phyloP scores from a whole-genome alignment of 2,797 vertebrate species.

The Lates japonicus region DNA sequence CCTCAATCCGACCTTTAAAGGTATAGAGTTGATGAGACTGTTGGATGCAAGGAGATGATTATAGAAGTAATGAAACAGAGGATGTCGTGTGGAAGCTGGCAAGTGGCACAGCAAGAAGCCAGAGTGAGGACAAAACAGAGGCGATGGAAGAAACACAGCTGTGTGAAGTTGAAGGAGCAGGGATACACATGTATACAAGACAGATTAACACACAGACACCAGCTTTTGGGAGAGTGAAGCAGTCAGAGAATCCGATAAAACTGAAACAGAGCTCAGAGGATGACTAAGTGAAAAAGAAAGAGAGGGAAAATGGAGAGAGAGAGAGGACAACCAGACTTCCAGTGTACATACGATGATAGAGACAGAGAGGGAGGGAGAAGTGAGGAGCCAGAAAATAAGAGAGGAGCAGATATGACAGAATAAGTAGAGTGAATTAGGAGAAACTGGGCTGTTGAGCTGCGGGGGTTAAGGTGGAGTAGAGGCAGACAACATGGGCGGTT shows the following conservation, averaged over 20 bases:
- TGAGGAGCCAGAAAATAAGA: neutral
- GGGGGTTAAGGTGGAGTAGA: slow-evolving; percentile 26
- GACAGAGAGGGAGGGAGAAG: slow-evolving; percentile 6
- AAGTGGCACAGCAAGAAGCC: slow-evolving; percentile 38
- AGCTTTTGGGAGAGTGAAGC: slow-evolving; percentile 23
- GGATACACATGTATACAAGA: neutral
- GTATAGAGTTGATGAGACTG: slow-evolving; percentile 34
- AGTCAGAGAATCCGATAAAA: slow-evolving; percentile 42
- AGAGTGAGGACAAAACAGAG: slow-evolving; percentile 47
- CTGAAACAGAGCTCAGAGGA: slow-evolving; percentile 44
- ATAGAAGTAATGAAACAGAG: slow-evolving; percentile 26
- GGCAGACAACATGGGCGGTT: slow-evolving; percentile 24
- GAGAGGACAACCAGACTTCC: slow-evolving; percentile 16
- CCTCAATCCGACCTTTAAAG: slow-evolving; percentile 41
- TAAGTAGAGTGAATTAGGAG: slow-evolving; percentile 74
- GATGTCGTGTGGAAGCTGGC: slow-evolving; percentile 29
- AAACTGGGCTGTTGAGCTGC: slow-evolving; percentile 43
- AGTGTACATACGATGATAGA: slow-evolving; percentile 34
- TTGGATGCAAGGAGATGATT: slow-evolving; percentile 38
- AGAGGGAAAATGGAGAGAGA: slow-evolving; percentile 1
- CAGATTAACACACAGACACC: slow-evolving; percentile 19
- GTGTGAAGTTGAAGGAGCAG: neutral
- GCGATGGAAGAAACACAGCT: neutral
- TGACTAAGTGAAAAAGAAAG: slow-evolving; percentile 29
- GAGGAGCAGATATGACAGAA: slow-evolving; percentile 58